A percentile compares a stretch with the other conserved stretches of the same genome.
Evolutionary conservation across 2,888 invertebrate genomes (phyloP).

Genomic region (Trachelus troglodyta): DNA sequence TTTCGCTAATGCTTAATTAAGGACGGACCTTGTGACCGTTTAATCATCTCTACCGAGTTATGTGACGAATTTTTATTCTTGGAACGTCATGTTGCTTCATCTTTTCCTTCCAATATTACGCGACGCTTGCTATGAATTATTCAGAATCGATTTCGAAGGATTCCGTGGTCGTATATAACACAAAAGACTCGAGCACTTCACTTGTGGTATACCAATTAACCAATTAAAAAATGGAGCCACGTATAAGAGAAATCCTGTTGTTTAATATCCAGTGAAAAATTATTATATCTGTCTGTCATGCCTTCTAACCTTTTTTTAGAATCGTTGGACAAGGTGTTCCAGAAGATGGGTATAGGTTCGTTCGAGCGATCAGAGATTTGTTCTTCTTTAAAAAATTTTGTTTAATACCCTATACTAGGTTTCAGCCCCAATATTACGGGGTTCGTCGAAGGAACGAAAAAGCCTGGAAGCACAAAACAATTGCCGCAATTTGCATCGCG

Average conservation of each 20-base stretch:
- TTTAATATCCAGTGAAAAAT: neutral
- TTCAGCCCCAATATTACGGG: neutral
- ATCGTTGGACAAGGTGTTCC: too few relatives aligned
- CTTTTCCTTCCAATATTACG: neutral
- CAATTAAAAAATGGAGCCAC: neutral
- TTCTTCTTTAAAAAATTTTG: neutral
- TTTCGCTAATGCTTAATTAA: slow-evolving; percentile 7
- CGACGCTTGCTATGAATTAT: neutral
- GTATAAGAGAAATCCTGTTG: neutral
- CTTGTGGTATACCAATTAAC: neutral
- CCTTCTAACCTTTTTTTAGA: too few relatives aligned
- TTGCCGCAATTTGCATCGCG: slow-evolving; percentile 2
- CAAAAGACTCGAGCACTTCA: neutral
- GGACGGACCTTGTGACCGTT: neutral
- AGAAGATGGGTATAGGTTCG: neutral
- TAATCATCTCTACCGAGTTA: slow-evolving; percentile 3
- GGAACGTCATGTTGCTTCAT: neutral
- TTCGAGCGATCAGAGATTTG: neutral
- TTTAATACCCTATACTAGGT: neutral
- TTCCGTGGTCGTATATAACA: neutral
- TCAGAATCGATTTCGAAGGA: neutral
- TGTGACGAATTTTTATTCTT: neutral
- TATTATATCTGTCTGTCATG: neutral
- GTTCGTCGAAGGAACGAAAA: neutral
- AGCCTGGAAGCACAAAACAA: slow-evolving; percentile 7